Base-by-base conservation (phyloP, 2,888 invertebrate species). In the Apamea sordens region DNA sequence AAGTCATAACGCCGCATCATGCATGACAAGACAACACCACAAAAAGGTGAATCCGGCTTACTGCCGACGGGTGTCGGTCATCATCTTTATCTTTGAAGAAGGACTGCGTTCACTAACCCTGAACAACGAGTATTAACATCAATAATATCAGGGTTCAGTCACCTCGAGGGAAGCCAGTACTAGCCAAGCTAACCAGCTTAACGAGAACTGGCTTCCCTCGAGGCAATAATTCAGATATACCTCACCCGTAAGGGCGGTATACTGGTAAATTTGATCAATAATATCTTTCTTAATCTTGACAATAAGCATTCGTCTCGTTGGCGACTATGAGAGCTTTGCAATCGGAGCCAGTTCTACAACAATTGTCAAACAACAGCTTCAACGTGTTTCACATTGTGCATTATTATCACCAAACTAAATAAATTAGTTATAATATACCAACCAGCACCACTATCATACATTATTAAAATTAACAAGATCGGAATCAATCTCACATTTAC, bases 21-120 rank as follows among this genome's bases (percentile, higher is more conserved):
- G 82, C 44, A 56, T 82, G 82, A 82, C 76, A 44, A 41, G 82
- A 82, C 76, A 44, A 41, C 32, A 61, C 28, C 50, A 79, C 76
- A 61, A 53, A 28, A 80, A 61, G 61, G 10, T 53, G 36, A 36
- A 76, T 75, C 76, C 67, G 67, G 61, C 3, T 80, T 15, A 10
- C 18, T 53, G 15, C 28, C 6, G n/a, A 5, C 15, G 7, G 8
- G 18, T 67, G 15, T 44, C 28, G 6, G 13, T 41, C 5, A 61
- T 47, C n/a, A 73, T 50, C 28, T 28, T 56, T 36, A 47, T 44
- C 10, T 50, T 36, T 56, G 67, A 21, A 28, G 36, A 82, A 63
- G 18, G 15, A 67, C 15, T 81, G 8, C 5, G 10, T 73, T 61
- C 59, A 81, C 21, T 50, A 81, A 73, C n/a, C 56, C n/a, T 32